These are phyloP conservation scores for Hecatera dysodea DNA, from an alignment of 2,888 invertebrate species.

Conservation along the genomic window DNA sequence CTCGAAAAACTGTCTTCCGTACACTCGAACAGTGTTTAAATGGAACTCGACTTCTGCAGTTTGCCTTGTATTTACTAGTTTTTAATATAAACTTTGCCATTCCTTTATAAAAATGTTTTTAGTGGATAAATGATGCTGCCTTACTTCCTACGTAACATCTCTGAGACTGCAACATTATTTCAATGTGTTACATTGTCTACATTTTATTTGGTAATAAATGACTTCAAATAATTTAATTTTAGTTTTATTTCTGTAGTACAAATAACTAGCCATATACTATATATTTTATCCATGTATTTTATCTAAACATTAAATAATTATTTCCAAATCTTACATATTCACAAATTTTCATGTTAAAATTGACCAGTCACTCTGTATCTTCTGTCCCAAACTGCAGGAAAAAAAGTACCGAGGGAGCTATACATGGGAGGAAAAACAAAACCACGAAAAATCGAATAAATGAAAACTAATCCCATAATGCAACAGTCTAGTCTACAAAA, in stretches of 20 bases:
- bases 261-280: not conserved
- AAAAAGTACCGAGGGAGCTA: not conserved
- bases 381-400: not conserved
- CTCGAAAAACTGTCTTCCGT: constrained; percentile 69
- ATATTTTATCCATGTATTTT: not conserved
- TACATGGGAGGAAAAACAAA: too few relatives aligned
- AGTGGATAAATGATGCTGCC: constrained; percentile 58
- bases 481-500: not conserved
- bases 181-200: constrained; percentile 62
- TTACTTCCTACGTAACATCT: constrained; percentile 60
- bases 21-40: constrained; percentile 47
- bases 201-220: constrained; percentile 68
- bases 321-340: not conserved
- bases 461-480: not conserved
- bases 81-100: constrained; percentile 61
- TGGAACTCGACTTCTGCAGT: constrained; percentile 58
- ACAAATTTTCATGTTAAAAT: not conserved
- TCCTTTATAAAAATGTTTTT: constrained; percentile 64
- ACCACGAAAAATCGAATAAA: not conserved
- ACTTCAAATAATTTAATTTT: constrained; percentile 59
- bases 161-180: constrained; percentile 64
- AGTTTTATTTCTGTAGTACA: constrained; percentile 54
- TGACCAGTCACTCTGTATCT: not conserved
- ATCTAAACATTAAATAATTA: too few relatives aligned
- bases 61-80: constrained; percentile 64